Evolutionary conservation across 2,797 vertebrate species (phyloP).

Genomic region (Alcedo quadribrachys): DNA sequence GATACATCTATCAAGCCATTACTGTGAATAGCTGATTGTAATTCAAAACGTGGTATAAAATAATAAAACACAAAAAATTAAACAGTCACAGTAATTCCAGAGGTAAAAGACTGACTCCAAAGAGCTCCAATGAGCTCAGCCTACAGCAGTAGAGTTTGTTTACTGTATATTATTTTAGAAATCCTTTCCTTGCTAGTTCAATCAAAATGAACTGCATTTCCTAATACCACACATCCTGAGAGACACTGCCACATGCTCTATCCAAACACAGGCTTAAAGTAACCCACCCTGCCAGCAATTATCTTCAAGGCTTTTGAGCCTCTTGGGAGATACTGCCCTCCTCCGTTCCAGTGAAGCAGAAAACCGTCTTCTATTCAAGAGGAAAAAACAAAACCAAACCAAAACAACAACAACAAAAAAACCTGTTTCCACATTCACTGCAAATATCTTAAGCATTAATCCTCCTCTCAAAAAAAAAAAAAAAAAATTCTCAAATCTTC

Average conservation of each 20-base stretch:
- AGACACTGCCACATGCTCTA: neutral
- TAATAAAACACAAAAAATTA: slow-evolving; percentile 28
- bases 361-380: neutral
- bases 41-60: neutral
- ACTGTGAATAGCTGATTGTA: neutral
- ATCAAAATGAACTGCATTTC: slow-evolving; percentile 44
- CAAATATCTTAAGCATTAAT: neutral
- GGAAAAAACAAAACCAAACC: neutral
- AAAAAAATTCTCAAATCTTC: neutral
- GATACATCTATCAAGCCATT: neutral
- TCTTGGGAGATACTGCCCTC: slow-evolving; percentile 20
- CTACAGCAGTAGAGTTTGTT: neutral
- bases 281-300: slow-evolving; percentile 8
- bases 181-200: slow-evolving; percentile 40
- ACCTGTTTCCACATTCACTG: neutral
- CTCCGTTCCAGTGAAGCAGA: slow-evolving; percentile 21
- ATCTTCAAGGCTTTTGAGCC: slow-evolving; percentile 22
- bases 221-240: slow-evolving; percentile 38
- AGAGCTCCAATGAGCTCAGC: neutral
- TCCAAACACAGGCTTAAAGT: slow-evolving; percentile 23
- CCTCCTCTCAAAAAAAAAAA: neutral
- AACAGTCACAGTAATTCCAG: neutral
- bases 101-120: neutral
- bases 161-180: slow-evolving; percentile 41
- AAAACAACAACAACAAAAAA: neutral